Base-by-base conservation (phyloP, 2,113 vertebrate species). In the Collichthys lucidus region DNA sequence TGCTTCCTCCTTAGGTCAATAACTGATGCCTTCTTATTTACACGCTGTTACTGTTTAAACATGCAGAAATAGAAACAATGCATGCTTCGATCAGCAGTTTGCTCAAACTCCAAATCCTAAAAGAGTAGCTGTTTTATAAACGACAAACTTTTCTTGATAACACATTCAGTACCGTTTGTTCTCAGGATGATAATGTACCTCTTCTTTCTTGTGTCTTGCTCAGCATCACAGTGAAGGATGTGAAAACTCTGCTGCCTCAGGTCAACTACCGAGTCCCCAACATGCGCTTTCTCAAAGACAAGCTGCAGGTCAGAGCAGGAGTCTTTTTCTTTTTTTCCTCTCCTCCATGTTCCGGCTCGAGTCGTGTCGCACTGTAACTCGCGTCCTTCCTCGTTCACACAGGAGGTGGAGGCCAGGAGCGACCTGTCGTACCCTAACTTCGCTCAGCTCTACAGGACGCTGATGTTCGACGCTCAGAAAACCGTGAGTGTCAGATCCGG, bases 381-480 rank as follows among this genome's bases (percentile, higher is more conserved):
- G 15, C 42, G 4, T 59, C 10, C 24, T 52, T 52, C 6, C 11
- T 4, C 4, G 40, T 72, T 66, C 42, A 3, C 15, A 14, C 85
- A 97, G 96, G 96, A 97, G 70, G 94, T 97, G 65, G 96, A 97
- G 89, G 95, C 95, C 83, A 90, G 96, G 79, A 95, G 84, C 0
- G 96, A 97, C 17, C 92, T 97, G 81, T 95, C 93, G 1, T 96
- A 95, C 85, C 90, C 91, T 19, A 96, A 96, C 86, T 97, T 97
- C 68, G 90, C 95, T 66, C 96, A 96, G 77, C 96, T 97, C 87
- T 97, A 97, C 92, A 95, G 95, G 72, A 97, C 96, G 26, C 92
- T 97, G 77, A 96, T 97, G 96, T 97, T 97, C 42, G 96, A 97
- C 16, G 92, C 96, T 1, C 96, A 97, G 93, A 96, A 94, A 88